These are phyloP conservation scores for Eugnorisma glareosa DNA, from an alignment of 2,888 invertebrate species.

Conservation along the genomic window DNA sequence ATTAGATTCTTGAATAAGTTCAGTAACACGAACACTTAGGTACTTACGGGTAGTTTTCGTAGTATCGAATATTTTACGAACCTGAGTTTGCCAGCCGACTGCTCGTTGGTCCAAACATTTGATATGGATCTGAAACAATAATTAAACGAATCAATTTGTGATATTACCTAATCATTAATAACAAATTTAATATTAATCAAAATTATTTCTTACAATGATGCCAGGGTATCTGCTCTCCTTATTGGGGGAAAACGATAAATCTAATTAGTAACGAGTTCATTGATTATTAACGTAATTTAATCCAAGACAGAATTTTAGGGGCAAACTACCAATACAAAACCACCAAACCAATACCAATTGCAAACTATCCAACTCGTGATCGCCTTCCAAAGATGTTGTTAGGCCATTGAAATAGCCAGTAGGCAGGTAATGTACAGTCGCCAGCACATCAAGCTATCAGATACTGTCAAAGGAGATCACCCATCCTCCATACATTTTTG, in stretches of 20 bases:
- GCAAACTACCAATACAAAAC: too few relatives aligned
- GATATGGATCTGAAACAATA: constrained; percentile 97
- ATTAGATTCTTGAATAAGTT: not conserved
- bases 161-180: constrained; percentile 13
- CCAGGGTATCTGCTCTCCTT: constrained; percentile 56
- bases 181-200: constrained; percentile 35
- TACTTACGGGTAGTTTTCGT: not conserved
- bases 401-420: not conserved
- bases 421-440: not conserved
- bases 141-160: constrained; percentile 42
- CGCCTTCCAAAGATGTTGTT: not conserved
- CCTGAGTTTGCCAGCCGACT: constrained; percentile 98
- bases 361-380: not conserved
- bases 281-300: constrained; percentile 3
- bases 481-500: too few relatives aligned
- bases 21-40: not conserved
- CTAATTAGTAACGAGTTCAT: constrained; percentile 46
- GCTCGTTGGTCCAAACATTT: constrained; percentile 99
- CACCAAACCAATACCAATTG: too few relatives aligned
- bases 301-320: not conserved
- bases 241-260: constrained; percentile 49
- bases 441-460: too few relatives aligned
- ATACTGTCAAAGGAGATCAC: too few relatives aligned
- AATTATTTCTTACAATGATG: constrained; percentile 58
- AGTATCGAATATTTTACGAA: constrained; percentile 12